Evolutionary conservation across 2,888 invertebrate species (phyloP).

Genomic region (Acrocyrtus sp.): DNA sequence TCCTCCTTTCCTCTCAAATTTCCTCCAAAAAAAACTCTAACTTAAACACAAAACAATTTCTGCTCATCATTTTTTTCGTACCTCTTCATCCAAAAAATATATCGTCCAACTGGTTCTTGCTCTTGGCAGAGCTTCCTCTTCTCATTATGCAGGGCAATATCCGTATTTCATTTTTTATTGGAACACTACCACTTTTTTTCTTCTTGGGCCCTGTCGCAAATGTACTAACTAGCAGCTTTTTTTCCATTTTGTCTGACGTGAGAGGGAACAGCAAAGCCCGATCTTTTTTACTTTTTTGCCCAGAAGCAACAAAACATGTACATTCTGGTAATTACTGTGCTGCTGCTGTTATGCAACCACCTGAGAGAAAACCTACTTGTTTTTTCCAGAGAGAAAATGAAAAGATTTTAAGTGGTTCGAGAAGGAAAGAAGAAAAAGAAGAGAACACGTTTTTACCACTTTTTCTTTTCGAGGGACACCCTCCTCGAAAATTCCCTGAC

Average conservation of each 20-base stretch:
- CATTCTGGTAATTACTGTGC: neutral
- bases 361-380: too few species aligned
- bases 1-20: constrained; percentile 7
- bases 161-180: constrained; percentile 45
- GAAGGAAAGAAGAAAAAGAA: neutral
- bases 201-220: neutral
- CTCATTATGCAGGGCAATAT: constrained; percentile 27
- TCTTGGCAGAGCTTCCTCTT: neutral
- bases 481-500: constrained; percentile 2
- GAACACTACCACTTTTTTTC: constrained; percentile 6
- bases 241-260: neutral
- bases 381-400: too few species aligned
- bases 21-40: too few species aligned
- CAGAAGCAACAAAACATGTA: neutral
- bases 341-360: neutral
- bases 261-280: too few species aligned
- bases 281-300: too few species aligned
- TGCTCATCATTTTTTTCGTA: too few species aligned
- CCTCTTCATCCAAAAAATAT: too few species aligned
- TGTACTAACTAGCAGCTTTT: constrained; percentile 10
- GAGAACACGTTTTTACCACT: neutral
- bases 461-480: neutral
- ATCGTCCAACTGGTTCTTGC: too few species aligned
- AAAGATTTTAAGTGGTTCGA: too few species aligned
- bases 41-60: too few species aligned